phyloP scores from a whole-genome alignment of 2,888 invertebrate species.

The Fragum fragum region DNA sequence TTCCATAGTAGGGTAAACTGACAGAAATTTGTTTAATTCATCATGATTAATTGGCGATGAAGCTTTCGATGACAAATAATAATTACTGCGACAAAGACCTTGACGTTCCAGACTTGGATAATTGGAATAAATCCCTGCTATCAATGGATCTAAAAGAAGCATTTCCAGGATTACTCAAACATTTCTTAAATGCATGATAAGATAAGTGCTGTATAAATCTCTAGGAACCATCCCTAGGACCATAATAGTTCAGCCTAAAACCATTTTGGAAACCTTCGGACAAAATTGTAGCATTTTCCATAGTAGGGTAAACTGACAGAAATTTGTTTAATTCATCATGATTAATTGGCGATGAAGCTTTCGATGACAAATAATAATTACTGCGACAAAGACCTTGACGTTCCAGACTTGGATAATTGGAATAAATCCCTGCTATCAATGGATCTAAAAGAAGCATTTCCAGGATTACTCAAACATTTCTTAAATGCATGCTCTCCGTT shows the following conservation, averaged over 20 bases:
- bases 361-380: neutral
- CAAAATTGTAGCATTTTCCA: neutral
- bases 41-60: constrained; percentile 28
- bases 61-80: constrained; percentile 13
- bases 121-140: neutral
- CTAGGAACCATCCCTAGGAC: no score
- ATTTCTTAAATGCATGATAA: constrained; percentile 13
- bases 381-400: no score
- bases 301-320: neutral
- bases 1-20: neutral
- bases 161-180: constrained; percentile 8
- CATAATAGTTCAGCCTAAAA: constrained; percentile 20
- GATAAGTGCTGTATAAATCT: no score
- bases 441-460: constrained; percentile 3
- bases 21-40: neutral
- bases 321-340: neutral
- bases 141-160: neutral
- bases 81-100: neutral
- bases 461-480: neutral
- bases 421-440: neutral
- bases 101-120: neutral
- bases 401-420: neutral
- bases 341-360: constrained; percentile 14
- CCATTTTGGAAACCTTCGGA: constrained; percentile 25
- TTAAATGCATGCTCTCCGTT: neutral